phyloP scores from a whole-genome alignment of 1,140 invertebrate species.

The Elysia chlorotica region DNA sequence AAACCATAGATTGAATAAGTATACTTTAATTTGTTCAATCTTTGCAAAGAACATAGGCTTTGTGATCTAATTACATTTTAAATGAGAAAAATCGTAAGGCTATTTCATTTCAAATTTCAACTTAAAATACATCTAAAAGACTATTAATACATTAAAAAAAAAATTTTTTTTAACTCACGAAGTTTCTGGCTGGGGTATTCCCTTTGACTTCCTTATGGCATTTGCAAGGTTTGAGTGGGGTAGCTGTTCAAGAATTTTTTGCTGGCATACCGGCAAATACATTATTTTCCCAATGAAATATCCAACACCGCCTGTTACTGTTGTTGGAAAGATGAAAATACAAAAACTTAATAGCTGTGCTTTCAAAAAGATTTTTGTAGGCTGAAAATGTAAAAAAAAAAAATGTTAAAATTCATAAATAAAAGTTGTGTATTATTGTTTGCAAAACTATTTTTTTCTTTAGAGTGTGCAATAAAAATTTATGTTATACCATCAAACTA shows the following conservation, averaged over 20 bases:
- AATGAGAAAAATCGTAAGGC: neutral
- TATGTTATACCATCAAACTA: neutral
- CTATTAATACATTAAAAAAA: neutral
- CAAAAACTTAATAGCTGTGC: neutral
- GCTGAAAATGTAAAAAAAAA: neutral
- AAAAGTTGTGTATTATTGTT: neutral
- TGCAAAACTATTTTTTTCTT: neutral
- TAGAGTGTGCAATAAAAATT: neutral
- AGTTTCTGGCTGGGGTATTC: neutral
- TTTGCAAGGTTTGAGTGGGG: constrained; percentile 15
- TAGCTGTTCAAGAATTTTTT: constrained; percentile 14
- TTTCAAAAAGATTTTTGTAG: neutral
- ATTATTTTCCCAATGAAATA: constrained; percentile 15
- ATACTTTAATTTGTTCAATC: neutral
- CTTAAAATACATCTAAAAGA: neutral
- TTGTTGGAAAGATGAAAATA: neutral
- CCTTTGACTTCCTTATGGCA: constrained; percentile 11
- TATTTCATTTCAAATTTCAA: neutral
- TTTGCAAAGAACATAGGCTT: too few relatives aligned
- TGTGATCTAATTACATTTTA: too few relatives aligned
- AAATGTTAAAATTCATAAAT: neutral
- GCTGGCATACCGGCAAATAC: constrained; percentile 11
- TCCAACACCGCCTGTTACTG: constrained; percentile 11
- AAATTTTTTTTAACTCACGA: neutral
- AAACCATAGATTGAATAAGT: too few relatives aligned